Base-by-base conservation (phyloP, 2,113 vertebrate species). In the Leucoraja erinaceus region DNA sequence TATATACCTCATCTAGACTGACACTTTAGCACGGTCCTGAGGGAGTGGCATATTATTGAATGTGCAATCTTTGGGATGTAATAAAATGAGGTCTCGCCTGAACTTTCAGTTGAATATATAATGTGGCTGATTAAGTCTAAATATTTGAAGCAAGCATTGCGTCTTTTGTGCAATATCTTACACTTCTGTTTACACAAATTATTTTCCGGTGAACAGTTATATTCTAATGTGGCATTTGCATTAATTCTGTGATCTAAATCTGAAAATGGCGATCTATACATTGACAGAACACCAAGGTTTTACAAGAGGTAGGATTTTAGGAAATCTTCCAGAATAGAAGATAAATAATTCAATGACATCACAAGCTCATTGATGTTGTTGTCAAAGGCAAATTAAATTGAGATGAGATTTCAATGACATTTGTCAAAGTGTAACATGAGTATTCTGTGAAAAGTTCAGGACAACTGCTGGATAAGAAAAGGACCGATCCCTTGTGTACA, bases 401-500 rank as follows among this genome's bases (percentile, higher is more conserved):
- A 47, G 90, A 91, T 91, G 90, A 91, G 90, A 91, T 91, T 91
- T 91, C 90, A 91, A 16, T 91, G 90, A 72, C 68, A 91, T 72
- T 91, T 91, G 90, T 91, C 38, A 68, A 91, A 91, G 90, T 91
- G 90, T 74, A 91, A 91, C 90, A 72, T 91, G n/a, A 91, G 90
- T 74, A 91, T 91, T 72, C 90, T 91, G 90, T 91, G 90, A 91
- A 91, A 91, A 91, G 66, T 91, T 33, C 90, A 72, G 66, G 90
- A 91, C 68, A 38, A 91, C 66, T 91, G 68, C 68, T 91, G 90
- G 68, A 74, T 72, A 91, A 91, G 90, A 91, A 91, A 91, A 91
- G 90, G 38, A 91, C n/a, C 66, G 72, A 72, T 91, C 90, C 90
- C 90, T 28, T 72, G 90, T 91, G 90, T 72, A 72, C 68, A 70